Evolutionary conservation across 2,888 invertebrate genomes (phyloP), one percentile per base, ranked within the genome.

Genomic region (Ochropleura leucogaster): DNA sequence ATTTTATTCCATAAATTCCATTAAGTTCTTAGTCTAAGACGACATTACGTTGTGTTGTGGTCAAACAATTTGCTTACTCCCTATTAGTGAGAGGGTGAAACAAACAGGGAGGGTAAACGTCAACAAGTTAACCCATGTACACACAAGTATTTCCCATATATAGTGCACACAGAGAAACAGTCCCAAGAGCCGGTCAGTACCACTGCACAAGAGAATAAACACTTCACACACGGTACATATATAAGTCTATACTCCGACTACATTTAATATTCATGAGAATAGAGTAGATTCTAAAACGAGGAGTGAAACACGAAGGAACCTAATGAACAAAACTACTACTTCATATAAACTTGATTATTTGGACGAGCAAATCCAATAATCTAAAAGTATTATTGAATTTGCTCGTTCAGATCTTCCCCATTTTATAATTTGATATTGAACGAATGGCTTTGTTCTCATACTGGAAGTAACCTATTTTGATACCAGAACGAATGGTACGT

Each of bases 391-490:
- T 74, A 84, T 85, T 77, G 71, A 74, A 77, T 83, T 80, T 68
- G 46, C 74, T 73, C 71, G 69, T 74, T 67, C 66, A 47, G 68
- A 85, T 75, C 66, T 72, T 64, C 44, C 57, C 42, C 62, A 60
- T 68, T 78, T 82, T 78, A 75, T 86, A 86, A 82, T 86, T 79
- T 72, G 72, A 86, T 85, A 85, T 72, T 67, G 76, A 80, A 84
- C 77, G 68, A 78, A 80, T 76, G 73, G 60, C 85, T 86, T 87
- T 88, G 80, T 87, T 87, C 87, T 77, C 63, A 83, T 74, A 77
- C 69, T 74, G 18, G 67, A 71, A 82, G 71, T 82, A 82, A 86
- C 79, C 67, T 77, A 82, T 80, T 86, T 87, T 86, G 72, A 74
- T 70, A 75, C 46, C 46, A 75, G 63, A 70, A 77, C 68, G 67